Evolutionary conservation across 2,888 invertebrate species (phyloP), one percentile per base, ranked within the genome.

Genomic region (Conomelus anceps): DNA sequence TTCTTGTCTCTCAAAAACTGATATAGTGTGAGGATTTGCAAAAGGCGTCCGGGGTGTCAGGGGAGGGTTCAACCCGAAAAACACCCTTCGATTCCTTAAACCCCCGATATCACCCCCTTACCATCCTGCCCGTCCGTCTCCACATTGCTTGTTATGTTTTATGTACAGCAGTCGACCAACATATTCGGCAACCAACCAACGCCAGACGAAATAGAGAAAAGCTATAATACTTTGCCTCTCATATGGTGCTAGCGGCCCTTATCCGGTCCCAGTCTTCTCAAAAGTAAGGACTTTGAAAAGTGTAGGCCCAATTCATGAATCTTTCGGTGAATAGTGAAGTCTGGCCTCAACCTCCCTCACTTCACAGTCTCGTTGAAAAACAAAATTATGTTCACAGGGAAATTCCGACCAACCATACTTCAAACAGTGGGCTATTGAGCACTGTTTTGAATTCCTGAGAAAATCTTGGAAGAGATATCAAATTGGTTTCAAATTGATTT

Each of bases 1-100:
- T 88, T 85, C 88, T 88, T 88, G 88, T 88, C 88, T 88, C 88
- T 88, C 88, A 88, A 88, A 88, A 88, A 88, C 88, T 88, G 88
- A 88, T 88, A 88, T 88, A 88, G 88, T 88, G 88, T 85, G 85
- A 84, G 88, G 88, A 88, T 88, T 88, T 88, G 85, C 88, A 24
- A 86, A 63, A 63, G 63, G 63, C 63, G 63, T 6, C 63, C n/a
- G 63, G 63, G 63, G 34, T 34, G 34, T 34, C 34, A 34, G 34
- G 34, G 34, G n/a, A 63, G n/a, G 63, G 63, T 63, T 63, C 63
- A 63, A 63, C 63, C 63, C 86, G 22, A 86, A 86, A 86, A 85
- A 24, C 86, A 24, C 86, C 29, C 86, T 86, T 29, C 24, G 22
- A 86, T 29, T 24, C 86, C 29, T 23, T 24, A 23, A 86, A 86